These are phyloP conservation scores for Lagorchestes hirsutus DNA, from an alignment of 2,797 vertebrate genomes.

Conservation along the genomic window DNA sequence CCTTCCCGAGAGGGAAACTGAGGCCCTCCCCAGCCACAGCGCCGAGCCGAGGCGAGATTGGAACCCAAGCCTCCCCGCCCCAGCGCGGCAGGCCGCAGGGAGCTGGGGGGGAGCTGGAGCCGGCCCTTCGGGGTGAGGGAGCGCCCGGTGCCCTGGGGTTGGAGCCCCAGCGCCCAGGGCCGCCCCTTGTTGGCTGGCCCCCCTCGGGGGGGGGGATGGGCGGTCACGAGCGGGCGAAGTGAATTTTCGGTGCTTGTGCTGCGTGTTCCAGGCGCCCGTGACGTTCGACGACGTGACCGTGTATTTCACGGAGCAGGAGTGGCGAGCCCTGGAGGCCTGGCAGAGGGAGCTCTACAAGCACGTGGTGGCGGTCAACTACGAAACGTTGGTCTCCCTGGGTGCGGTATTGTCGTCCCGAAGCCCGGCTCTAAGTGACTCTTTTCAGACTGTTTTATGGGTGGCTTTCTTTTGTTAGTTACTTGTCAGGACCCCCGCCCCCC, in stretches of 20 bases:
- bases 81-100: too few relatives aligned
- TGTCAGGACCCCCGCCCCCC: background rate
- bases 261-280: slow-evolving; percentile 75
- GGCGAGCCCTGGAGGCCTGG: slow-evolving; percentile 82
- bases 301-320: slow-evolving; percentile 82
- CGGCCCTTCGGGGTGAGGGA: too few relatives aligned
- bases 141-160: too few relatives aligned
- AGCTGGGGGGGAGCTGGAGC: background rate
- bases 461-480: too few relatives aligned
- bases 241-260: too few relatives aligned
- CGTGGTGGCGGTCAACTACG: slow-evolving; percentile 81
- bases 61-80: background rate
- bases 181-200: accelerated
- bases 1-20: background rate
- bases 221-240: too few relatives aligned
- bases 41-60: background rate
- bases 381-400: slow-evolving; percentile 83
- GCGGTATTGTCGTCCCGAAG: slow-evolving; percentile 7
- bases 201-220: too few relatives aligned
- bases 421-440: background rate
- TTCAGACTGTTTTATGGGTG: background rate
- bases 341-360: slow-evolving; percentile 84
- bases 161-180: too few relatives aligned
- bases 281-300: slow-evolving; percentile 80
- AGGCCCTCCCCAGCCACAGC: background rate